Percentiles rank a stretch among this genome's conserved stretches.
These are phyloP conservation scores for Poliocrania exsul DNA, from an alignment of 2,797 vertebrate species.

Conservation along the genomic window DNA sequence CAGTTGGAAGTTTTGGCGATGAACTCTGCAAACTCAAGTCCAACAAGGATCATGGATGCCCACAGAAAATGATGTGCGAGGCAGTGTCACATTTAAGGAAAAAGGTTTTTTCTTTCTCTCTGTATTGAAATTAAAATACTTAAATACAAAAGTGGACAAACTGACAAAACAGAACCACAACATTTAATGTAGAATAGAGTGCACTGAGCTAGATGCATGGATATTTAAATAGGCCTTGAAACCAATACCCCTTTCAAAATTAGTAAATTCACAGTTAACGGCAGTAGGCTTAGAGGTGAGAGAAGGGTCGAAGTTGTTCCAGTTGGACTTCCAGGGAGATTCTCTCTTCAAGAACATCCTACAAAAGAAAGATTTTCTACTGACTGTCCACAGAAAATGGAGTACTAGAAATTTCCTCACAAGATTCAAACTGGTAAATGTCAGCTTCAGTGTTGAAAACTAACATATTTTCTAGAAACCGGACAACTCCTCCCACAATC, in stretches of 20 bases:
- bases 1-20: constrained; percentile 50
- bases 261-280: constrained; percentile 81
- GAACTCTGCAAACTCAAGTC: constrained; percentile 49
- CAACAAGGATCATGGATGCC: constrained; percentile 3
- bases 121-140: constrained; percentile 81
- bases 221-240: constrained; percentile 77
- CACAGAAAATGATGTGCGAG: constrained; percentile 32
- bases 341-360: constrained; percentile 98
- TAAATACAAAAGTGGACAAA: constrained; percentile 81
- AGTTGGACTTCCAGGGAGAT: constrained; percentile 99
- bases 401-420: background rate
- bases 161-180: constrained; percentile 79
- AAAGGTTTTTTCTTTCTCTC: constrained; percentile 57
- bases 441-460: background rate
- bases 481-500: background rate
- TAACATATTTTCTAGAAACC: background rate
- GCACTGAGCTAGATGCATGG: constrained; percentile 75
- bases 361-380: constrained; percentile 63
- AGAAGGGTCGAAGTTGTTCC: constrained; percentile 98
- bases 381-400: background rate
- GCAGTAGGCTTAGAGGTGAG: constrained; percentile 91
- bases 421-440: background rate
- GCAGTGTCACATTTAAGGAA: constrained; percentile 71
- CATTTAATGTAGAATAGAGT: constrained; percentile 75
- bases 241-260: constrained; percentile 75